Evolutionary conservation across 92 coral and sea anemone species (phyloP), one percentile per base, ranked within the genome.

Genomic region (Blastomussa wellsi): DNA sequence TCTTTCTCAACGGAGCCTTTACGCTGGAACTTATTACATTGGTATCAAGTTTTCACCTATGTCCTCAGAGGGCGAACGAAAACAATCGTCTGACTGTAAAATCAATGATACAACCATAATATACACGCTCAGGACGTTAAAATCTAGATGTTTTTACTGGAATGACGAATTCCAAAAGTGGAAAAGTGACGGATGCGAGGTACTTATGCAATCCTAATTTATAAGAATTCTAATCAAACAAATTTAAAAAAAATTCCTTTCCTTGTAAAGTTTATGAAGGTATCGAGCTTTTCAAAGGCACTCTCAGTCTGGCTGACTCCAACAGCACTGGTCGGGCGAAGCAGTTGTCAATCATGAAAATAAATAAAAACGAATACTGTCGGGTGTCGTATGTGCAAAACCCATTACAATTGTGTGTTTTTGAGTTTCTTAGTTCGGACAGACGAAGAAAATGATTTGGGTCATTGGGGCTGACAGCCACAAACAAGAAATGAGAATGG

Each of bases 81-180:
- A 29, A 42, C 49, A 39, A 4, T 38, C 59, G 17, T 0, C 89
- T 14, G 79, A 57, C 26, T 76, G 59, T 48, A 42, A 83, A 36
- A n/a, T 55, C 39, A 37, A 77, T 39, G 93, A 92, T 74, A 33
- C 60, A 29, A 87, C 29, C 62, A 71, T 83, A 22, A 36, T 68
- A 29, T 83, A 83, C 60, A 73, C 86, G 4, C 79, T 94, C 57
- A 76, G 93, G 71, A 80, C 83, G 29, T 94, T 83, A 67, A 78
- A 82, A 38, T 94, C 97, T 3, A 92, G 83, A 86, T 94, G 97
- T 78, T 55, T 94, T 76, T 94, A 87, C 87, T 94, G 97, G 97
- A 92, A 85, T 29, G 92, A 84, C 69, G 76, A 79, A 70, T 84
- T 84, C 26, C 86, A 94, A 48, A 78, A 75, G 20, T 94, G 97